Base-by-base conservation (phyloP, 2,113 vertebrate genomes). In the Myotis brandtii region DNA sequence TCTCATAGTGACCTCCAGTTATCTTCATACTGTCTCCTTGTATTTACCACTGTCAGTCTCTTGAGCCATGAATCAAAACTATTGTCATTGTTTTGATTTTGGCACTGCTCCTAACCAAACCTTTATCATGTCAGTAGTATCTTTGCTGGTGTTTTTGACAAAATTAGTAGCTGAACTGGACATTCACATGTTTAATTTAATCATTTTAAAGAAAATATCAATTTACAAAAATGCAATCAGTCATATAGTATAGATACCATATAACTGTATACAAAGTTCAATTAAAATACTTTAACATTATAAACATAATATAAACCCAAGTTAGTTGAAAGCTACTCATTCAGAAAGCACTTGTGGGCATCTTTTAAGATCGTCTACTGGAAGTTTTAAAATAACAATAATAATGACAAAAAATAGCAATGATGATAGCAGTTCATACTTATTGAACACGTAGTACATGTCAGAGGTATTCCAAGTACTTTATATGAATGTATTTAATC, bases 61-160 rank as follows among this genome's bases (percentile, higher is more conserved):
- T 75, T 79, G 23, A 9, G 94, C 25, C 43, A 43, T 73, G 34
- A 92, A 83, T 70, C 59, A 62, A 94, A 75, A 37, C 17, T 43
- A 32, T 20, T 80, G 21, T 86, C n/a, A 80, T 59, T 59, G 84
- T 85, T 64, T 27, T 94, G n/a, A 40, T 85, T 94, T 94, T 92
- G 30, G 4, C 40, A 76, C 13, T 91, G 6, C 11, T 84, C 30
- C 27, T 88, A 81, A 81, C 21, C 64, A 77, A 23, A 64, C 11
- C 1, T 66, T 95, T 54, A 40, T 84, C 27, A 32, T 75, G 3
- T 21, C 48, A 14, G 3, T 23, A 77, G 23, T 85, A 34, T 92
- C 34, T 79, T 73, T 92, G n/a, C 76, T 96, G 43, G 25, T 84
- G 48, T 52, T 92, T 93, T 70, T 94, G 27, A 27, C 32, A 32